Evolutionary conservation across 2,888 invertebrate genomes (phyloP).

Genomic region (Psococerastis gibbosa): DNA sequence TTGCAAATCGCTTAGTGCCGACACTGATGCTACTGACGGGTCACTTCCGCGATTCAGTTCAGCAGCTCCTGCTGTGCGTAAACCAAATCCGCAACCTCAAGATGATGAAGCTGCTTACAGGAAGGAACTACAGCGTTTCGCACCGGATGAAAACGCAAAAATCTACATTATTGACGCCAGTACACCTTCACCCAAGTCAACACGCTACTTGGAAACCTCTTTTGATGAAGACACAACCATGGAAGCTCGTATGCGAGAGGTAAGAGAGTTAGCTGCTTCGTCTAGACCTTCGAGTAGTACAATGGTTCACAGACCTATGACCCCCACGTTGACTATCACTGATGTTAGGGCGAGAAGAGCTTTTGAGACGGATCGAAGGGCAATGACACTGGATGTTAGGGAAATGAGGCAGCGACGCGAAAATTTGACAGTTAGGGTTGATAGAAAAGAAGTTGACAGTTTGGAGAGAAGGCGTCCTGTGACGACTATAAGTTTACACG

Average conservation of each 20-base stretch:
- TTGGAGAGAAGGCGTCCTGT: not conserved
- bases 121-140: not conserved
- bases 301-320: not conserved
- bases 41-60: constrained; percentile 2
- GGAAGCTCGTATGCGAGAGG: not conserved
- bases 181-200: constrained; percentile 4
- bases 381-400: not conserved
- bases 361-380: not conserved
- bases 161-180: constrained; percentile 8
- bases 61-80: not conserved
- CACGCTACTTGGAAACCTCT: constrained; percentile 2
- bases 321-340: not conserved
- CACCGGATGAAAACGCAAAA: constrained; percentile 1
- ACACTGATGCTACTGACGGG: constrained; percentile 1
- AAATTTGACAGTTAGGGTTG: too few species aligned
- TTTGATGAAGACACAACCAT: not conserved
- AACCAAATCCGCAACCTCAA: not conserved
- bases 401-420: too few species aligned
- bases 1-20: constrained; percentile 2
- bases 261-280: too few species aligned
- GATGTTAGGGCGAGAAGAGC: not conserved
- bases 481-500: not conserved
- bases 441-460: too few species aligned
- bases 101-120: not conserved
- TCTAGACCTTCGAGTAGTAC: too few species aligned